Evolutionary conservation across 2,797 vertebrate genomes (phyloP).

Genomic region (Coendou prehensilis): DNA sequence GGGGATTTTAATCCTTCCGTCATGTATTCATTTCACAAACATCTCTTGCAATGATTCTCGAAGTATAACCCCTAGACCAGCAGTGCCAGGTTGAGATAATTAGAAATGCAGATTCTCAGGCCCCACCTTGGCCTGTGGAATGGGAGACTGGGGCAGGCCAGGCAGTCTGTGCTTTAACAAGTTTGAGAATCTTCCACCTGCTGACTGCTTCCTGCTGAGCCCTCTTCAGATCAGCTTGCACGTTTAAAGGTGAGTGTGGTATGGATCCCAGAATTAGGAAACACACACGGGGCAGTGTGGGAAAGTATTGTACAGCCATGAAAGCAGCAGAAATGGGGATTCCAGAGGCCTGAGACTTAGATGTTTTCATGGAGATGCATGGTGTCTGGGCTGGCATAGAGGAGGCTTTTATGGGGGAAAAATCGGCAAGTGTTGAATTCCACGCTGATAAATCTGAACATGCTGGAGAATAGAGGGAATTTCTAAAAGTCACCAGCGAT

Average conservation of each 20-base stretch:
- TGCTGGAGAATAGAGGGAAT: not conserved
- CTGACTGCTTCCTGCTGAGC: not conserved
- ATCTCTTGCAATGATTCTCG: not conserved
- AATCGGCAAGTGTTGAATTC: not conserved
- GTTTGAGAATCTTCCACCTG: not conserved
- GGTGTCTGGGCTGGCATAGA: not conserved
- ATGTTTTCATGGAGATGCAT: not conserved
- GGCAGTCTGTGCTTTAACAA: not conserved
- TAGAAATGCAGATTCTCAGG: not conserved
- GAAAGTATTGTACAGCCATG: not conserved
- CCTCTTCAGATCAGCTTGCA: not conserved
- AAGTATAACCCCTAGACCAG: not conserved
- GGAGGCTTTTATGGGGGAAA: not conserved
- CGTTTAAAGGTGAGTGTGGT: not conserved
- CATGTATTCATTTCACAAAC: not conserved
- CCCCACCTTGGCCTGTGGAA: not conserved
- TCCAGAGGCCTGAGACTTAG: not conserved
- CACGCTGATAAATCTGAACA: not conserved
- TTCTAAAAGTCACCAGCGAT: conserved; percentile 26
- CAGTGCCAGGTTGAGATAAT: not conserved
- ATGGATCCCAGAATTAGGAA: not conserved
- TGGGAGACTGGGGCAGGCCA: not conserved
- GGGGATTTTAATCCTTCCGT: not conserved
- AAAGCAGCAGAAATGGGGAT: not conserved
- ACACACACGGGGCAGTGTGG: not conserved